Conservation (phyloP, 2,113 vertebrate species). For the Sardina pilchardus region DNA sequence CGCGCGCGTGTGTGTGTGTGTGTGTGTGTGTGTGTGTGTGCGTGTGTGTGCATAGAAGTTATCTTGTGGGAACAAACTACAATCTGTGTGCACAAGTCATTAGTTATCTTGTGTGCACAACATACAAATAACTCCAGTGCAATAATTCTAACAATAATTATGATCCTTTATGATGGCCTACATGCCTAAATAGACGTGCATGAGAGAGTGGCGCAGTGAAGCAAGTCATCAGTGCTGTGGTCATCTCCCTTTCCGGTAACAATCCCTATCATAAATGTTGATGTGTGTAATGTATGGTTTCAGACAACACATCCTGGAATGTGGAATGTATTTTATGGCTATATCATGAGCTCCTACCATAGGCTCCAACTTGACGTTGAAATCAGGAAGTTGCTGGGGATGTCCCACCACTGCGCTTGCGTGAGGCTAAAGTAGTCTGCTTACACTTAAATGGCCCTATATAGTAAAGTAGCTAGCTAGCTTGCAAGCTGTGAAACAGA, state of each 20-base stretch:
- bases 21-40: too few relatives aligned
- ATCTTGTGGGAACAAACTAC: too few relatives aligned
- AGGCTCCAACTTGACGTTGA: slow-evolving; percentile 11
- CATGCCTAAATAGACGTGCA: too few relatives aligned
- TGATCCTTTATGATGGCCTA: too few relatives aligned
- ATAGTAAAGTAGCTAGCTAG: slow-evolving; percentile 17
- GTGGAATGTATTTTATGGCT: not conserved
- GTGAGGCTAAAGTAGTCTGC: slow-evolving; percentile 7
- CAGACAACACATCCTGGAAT: not conserved
- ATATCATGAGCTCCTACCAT: not conserved
- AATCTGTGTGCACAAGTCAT: too few relatives aligned
- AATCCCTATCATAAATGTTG: too few relatives aligned
- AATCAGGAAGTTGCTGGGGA: not conserved
- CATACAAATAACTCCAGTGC: too few relatives aligned
- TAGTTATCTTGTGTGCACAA: too few relatives aligned
- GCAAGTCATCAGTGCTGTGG: not conserved
- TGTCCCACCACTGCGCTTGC: slow-evolving; percentile 10
- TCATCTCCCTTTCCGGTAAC: not conserved
- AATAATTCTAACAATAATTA: too few relatives aligned
- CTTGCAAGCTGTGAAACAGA: not conserved
- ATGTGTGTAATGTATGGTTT: not conserved
- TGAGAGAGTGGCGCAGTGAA: too few relatives aligned
- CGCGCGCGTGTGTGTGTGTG: too few relatives aligned
- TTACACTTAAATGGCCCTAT: slow-evolving; percentile 17
- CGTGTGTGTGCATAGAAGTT: too few relatives aligned